These are phyloP conservation scores for Zaprionus kolodkinae DNA, from an alignment of 1,140 invertebrate genomes.

Conservation along the genomic window DNA sequence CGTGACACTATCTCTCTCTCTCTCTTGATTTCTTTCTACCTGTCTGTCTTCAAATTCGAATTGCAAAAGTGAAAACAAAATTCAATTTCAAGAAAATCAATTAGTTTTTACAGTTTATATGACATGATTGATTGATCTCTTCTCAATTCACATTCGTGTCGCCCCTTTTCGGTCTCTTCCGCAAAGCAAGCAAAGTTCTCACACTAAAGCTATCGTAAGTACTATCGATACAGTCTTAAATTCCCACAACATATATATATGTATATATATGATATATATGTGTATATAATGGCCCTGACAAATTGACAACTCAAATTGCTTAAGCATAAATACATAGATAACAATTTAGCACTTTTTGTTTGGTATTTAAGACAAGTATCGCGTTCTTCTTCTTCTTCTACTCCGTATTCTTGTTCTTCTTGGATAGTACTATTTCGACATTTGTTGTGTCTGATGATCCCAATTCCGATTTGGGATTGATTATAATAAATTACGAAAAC, in stretches of 20 bases:
- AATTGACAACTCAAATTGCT: conserved; percentile 2
- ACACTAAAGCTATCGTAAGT: conserved; percentile 5
- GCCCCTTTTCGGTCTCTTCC: too few relatives aligned
- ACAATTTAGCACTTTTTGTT: neutral
- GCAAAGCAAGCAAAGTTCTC: conserved; percentile 1
- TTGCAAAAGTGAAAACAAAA: conserved; percentile 65
- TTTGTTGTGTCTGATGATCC: conserved; percentile 36
- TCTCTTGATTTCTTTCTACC: neutral
- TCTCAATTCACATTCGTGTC: neutral
- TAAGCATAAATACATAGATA: neutral
- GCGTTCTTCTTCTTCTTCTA: neutral
- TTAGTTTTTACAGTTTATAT: conserved; percentile 57
- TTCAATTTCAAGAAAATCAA: conserved; percentile 75
- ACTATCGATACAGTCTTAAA: conserved; percentile 7
- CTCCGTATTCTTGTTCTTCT: neutral
- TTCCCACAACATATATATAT: neutral
- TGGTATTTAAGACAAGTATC: conserved; percentile 1
- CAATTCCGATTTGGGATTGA: conserved; percentile 1
- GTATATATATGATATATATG: neutral
- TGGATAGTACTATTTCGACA: conserved; percentile 14
- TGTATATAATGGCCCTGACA: conserved; percentile 1
- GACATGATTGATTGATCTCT: conserved; percentile 36
- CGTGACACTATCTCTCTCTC: conserved; percentile 7
- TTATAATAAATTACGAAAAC: conserved; percentile 5
- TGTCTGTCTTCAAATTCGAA: conserved; percentile 22